Conservation (phyloP, 1,140 invertebrate genomes). For the Papilio aristodemus region DNA sequence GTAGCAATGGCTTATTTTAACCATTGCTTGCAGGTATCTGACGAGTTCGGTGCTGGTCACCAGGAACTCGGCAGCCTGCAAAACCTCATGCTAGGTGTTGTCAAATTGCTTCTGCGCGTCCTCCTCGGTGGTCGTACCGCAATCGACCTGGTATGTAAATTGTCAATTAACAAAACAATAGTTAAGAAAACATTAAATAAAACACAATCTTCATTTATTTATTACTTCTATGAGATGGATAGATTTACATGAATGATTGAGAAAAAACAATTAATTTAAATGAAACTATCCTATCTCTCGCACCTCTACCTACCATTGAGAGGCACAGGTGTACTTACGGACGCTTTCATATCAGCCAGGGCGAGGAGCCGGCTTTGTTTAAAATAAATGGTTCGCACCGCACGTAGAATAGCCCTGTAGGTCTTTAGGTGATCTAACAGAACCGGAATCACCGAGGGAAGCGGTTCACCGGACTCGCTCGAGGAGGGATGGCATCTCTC, state of each 20-base stretch:
- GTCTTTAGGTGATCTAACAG: neutral
- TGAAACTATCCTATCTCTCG: too few relatives aligned
- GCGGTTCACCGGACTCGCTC: neutral
- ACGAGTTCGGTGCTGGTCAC: neutral
- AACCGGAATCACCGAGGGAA: neutral
- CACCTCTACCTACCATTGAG: too few relatives aligned
- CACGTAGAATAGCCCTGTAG: neutral
- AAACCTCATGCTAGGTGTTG: neutral
- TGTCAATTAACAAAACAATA: neutral
- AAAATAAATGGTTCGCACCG: neutral
- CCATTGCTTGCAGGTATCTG: slow-evolving; percentile 14
- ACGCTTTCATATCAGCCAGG: too few relatives aligned
- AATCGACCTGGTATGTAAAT: neutral
- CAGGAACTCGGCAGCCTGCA: slow-evolving; percentile 14
- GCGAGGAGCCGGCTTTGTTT: neutral
- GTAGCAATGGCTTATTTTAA: slow-evolving; percentile 12
- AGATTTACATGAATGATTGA: too few relatives aligned
- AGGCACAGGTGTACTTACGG: too few relatives aligned
- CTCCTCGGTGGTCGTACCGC: neutral
- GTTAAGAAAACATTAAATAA: neutral
- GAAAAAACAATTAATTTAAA: too few relatives aligned
- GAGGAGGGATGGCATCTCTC: neutral
- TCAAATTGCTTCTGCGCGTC: neutral
- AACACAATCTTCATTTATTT: neutral
- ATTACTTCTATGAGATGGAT: too few relatives aligned